These are phyloP conservation scores for Heterodera schachtii DNA, from an alignment of 1,140 invertebrate genomes.

Conservation along the genomic window DNA sequence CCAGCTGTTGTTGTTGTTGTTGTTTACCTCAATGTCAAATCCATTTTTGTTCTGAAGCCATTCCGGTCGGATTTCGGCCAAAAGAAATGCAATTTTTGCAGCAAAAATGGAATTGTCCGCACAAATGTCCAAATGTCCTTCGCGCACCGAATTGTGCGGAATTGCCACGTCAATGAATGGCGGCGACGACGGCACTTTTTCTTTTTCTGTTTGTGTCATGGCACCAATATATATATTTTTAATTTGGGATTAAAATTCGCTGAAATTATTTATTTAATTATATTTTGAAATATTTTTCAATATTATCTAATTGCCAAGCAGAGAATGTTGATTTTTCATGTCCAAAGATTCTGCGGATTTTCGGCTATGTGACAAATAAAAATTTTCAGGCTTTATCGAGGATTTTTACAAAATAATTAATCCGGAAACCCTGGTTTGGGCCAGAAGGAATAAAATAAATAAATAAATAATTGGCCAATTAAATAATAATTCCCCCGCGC, in stretches of 20 bases:
- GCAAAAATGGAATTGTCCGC: not conserved
- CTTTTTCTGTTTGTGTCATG: not conserved
- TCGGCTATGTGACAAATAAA: too few relatives aligned
- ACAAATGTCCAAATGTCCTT: not conserved
- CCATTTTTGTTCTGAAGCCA: not conserved
- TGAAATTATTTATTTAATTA: not conserved
- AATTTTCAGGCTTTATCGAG: too few relatives aligned
- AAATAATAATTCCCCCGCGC: too few relatives aligned
- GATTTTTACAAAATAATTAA: too few relatives aligned
- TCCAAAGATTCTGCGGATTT: too few relatives aligned
- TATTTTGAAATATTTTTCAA: not conserved
- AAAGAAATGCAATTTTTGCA: not conserved
- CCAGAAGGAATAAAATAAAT: too few relatives aligned
- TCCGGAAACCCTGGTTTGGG: too few relatives aligned
- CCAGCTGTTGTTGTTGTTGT: not conserved
- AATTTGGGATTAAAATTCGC: not conserved
- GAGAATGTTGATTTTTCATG: too few relatives aligned
- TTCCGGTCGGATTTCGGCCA: not conserved
- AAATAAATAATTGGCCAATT: too few relatives aligned
- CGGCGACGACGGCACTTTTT: not conserved
- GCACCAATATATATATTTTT: not conserved
- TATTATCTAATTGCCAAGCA: too few relatives aligned
- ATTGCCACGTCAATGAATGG: constrained; percentile 5
- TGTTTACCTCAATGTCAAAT: not conserved
- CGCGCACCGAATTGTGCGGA: not conserved